phyloP scores from a whole-genome alignment of 2,797 vertebrate genomes.

The Crenichthys baileyi region DNA sequence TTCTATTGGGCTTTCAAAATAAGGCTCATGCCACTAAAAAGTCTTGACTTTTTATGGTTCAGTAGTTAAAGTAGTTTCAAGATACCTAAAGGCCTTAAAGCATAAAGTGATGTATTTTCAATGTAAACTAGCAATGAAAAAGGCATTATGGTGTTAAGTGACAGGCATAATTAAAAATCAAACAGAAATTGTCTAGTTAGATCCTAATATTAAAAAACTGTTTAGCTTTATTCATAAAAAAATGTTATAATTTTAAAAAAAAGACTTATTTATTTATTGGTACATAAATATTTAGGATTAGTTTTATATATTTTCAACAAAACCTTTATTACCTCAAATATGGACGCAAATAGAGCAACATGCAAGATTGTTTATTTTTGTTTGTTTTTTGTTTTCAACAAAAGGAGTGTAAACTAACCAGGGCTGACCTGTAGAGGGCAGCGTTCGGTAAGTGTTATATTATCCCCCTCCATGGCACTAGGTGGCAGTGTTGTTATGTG shows the following conservation, averaged over 20 bases:
- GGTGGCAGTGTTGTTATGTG: background rate
- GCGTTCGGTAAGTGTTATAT: background rate
- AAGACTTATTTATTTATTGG: background rate
- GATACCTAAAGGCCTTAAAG: background rate
- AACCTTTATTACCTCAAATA: background rate
- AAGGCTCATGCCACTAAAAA: no score
- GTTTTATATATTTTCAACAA: background rate
- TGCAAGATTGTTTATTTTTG: background rate
- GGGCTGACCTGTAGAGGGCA: background rate
- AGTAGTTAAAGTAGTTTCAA: background rate
- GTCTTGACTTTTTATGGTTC: no score
- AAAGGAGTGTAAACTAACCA: background rate
- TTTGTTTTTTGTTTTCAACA: no score
- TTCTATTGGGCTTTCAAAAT: no score
- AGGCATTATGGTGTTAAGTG: background rate
- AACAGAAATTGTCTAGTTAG: no score
- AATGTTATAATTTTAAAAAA: background rate
- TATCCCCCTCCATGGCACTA: slow-evolving; percentile 13
- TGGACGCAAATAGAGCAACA: background rate
- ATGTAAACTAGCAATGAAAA: background rate
- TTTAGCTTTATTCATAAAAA: background rate
- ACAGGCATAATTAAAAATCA: no score
- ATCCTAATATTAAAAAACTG: background rate
- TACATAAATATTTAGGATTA: background rate
- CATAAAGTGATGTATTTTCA: background rate